These are phyloP conservation scores for Myotis brandtii DNA, from an alignment of 2,113 vertebrate genomes.

Conservation along the genomic window DNA sequence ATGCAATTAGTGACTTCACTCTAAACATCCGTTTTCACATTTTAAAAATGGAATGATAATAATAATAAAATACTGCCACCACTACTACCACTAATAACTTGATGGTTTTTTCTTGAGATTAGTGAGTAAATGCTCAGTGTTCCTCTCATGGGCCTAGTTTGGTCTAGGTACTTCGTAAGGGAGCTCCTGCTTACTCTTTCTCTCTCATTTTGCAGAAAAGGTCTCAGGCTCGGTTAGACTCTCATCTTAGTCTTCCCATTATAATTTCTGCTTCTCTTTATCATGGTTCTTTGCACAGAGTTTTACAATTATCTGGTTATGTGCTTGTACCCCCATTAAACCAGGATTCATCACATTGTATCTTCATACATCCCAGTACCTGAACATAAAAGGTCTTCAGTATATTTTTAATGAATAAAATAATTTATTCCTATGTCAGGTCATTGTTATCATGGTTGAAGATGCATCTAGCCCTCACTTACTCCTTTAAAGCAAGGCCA, in stretches of 20 bases:
- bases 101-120: background rate
- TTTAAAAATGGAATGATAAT: background rate
- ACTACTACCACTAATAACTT: background rate
- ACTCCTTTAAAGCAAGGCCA: background rate
- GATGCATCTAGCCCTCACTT: background rate
- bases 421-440: background rate
- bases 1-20: background rate
- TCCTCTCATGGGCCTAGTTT: background rate
- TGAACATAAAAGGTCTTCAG: background rate
- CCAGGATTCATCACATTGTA: background rate
- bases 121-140: background rate
- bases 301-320: background rate
- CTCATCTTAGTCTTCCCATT: background rate
- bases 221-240: background rate
- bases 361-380: background rate
- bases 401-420: constrained; percentile 30
- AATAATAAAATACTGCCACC: background rate
- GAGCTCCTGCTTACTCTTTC: background rate
- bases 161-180: background rate
- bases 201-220: background rate
- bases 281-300: background rate
- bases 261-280: background rate
- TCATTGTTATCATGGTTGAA: background rate
- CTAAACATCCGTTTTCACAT: background rate
- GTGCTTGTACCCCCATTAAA: background rate